Evolutionary conservation across 2,113 vertebrate genomes (phyloP).

Genomic region (Colius striatus): DNA sequence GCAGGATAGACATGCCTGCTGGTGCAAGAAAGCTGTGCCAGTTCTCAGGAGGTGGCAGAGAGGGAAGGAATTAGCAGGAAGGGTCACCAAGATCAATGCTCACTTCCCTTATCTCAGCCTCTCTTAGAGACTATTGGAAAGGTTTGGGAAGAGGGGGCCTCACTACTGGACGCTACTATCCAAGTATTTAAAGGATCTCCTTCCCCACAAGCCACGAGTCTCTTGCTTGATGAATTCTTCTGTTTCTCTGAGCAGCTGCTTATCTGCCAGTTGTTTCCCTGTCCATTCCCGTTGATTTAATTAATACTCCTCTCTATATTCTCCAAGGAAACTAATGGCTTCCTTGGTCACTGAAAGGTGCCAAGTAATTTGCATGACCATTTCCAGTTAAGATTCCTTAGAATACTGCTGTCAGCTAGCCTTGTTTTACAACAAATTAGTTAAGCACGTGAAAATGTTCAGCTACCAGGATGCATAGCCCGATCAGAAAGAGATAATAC

Average conservation of each 20-base stretch:
- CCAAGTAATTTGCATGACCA: background rate
- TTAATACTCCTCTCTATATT: background rate
- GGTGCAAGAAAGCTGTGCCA: slow-evolving; percentile 15
- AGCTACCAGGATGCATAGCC: background rate
- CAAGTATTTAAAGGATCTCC: background rate
- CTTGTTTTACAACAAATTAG: slow-evolving; percentile 23
- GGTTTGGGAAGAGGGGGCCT: background rate
- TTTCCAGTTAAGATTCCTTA: slow-evolving; percentile 15
- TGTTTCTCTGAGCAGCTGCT: background rate
- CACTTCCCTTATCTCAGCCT: background rate
- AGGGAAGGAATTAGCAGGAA: background rate
- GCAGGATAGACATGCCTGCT: slow-evolving; percentile 48
- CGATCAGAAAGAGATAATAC: background rate
- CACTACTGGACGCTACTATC: background rate
- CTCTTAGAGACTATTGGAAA: background rate
- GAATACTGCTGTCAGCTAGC: background rate
- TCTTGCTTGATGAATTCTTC: background rate
- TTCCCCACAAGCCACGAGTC: background rate
- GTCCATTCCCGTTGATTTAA: slow-evolving; percentile 15
- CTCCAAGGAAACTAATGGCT: slow-evolving; percentile 21
- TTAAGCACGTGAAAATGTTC: background rate
- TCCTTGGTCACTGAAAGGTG: slow-evolving; percentile 25
- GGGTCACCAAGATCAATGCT: background rate
- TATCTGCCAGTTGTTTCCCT: background rate
- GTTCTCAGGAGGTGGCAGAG: background rate